Percentiles rank a stretch among this genome's conserved stretches.
Conservation (phyloP, 1,140 invertebrate species). For the Sycobia sp. region DNA sequence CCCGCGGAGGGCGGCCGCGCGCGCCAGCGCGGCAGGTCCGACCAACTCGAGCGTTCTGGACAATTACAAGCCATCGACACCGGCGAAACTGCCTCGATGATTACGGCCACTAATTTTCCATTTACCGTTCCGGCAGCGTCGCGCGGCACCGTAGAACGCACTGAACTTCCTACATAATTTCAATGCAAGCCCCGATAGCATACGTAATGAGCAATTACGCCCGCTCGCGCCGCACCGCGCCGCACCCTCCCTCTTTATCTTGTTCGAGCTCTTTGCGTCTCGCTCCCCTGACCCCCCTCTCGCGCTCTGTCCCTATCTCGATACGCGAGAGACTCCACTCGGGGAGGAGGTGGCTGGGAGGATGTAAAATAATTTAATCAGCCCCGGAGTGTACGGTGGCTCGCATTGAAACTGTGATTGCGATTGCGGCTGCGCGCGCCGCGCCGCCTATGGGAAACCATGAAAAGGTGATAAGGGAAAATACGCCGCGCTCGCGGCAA, state of each 20-base stretch:
- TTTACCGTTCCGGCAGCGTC: slow-evolving; percentile 8
- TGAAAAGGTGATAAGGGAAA: neutral
- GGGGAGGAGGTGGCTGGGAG: too few species aligned
- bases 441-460: too few species aligned
- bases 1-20: neutral
- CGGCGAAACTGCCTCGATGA: slow-evolving; percentile 22
- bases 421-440: too few species aligned
- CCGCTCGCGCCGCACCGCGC: too few species aligned
- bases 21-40: too few species aligned
- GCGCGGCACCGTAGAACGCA: slow-evolving; percentile 3
- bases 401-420: slow-evolving; percentile 20
- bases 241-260: neutral
- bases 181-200: slow-evolving; percentile 27
- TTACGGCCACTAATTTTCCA: slow-evolving; percentile 30
- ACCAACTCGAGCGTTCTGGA: slow-evolving; percentile 1
- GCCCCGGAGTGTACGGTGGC: neutral
- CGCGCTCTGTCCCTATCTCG: too few species aligned
- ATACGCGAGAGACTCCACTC: too few species aligned
- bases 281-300: too few species aligned
- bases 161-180: slow-evolving; percentile 30
- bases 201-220: slow-evolving; percentile 31
- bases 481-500: neutral
- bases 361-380: slow-evolving; percentile 26
- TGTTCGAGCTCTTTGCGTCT: too few species aligned
- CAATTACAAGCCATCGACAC: slow-evolving; percentile 31